Conservation (phyloP, 2,113 vertebrate species). For the Mobula birostris region DNA sequence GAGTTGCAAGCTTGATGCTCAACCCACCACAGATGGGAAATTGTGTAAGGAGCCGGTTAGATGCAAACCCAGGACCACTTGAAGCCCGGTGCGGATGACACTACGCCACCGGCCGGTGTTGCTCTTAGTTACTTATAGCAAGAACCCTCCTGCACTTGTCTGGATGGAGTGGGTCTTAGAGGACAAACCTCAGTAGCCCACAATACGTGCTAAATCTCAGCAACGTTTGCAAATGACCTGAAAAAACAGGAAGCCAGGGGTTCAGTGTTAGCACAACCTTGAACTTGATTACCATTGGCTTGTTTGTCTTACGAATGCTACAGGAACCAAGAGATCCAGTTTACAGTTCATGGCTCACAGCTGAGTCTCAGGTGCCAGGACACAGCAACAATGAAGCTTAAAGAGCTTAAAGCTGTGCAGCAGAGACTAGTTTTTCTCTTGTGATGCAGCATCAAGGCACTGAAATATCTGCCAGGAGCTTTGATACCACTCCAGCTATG, state of each 20-base stretch:
- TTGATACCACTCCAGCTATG: neutral
- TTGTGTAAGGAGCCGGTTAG: too few relatives aligned
- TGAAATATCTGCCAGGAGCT: too few relatives aligned
- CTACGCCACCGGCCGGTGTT: too few relatives aligned
- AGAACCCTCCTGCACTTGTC: neutral
- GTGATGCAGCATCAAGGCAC: neutral
- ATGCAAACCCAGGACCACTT: too few relatives aligned
- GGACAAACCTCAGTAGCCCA: neutral
- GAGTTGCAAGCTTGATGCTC: too few relatives aligned
- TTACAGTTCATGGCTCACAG: neutral
- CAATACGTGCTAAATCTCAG: neutral
- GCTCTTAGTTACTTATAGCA: neutral
- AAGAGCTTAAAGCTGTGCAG: neutral
- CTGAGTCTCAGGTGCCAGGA: neutral
- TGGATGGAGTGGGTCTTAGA: neutral
- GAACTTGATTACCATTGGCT: neutral
- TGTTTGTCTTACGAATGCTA: neutral
- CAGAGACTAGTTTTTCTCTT: neutral
- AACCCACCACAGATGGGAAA: too few relatives aligned
- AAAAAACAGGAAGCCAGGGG: neutral
- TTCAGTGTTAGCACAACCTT: neutral
- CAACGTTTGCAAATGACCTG: neutral
- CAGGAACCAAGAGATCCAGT: neutral
- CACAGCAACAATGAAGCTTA: neutral
- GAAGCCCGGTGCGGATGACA: too few relatives aligned